Conservation (phyloP, 2,888 invertebrate species). For the Cyrtodaria siliqua region DNA sequence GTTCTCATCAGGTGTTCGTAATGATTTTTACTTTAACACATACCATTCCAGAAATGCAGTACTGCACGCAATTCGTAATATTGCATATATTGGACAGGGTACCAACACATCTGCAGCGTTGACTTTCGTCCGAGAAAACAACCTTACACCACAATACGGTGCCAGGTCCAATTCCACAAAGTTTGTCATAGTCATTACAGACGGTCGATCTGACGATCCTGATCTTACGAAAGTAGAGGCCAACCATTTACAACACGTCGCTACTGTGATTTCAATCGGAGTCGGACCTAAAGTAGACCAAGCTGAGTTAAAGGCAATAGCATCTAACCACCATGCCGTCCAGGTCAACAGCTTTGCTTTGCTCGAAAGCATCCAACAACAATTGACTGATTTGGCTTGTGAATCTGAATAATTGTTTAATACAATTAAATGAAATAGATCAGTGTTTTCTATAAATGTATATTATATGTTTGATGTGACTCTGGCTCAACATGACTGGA, state of each 20-base stretch:
- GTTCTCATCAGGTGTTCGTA: slow-evolving; percentile 53
- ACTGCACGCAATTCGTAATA: slow-evolving; percentile 63
- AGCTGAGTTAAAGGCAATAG: slow-evolving; percentile 53
- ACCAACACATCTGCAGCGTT: slow-evolving; percentile 69
- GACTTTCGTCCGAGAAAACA: slow-evolving; percentile 52
- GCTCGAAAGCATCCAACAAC: slow-evolving; percentile 52
- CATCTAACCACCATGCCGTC: slow-evolving; percentile 43
- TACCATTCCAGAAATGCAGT: slow-evolving; percentile 50
- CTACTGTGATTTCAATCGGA: slow-evolving; percentile 62
- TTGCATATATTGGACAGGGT: slow-evolving; percentile 60
- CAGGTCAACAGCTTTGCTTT: slow-evolving; percentile 61
- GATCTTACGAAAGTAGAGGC: slow-evolving; percentile 56
- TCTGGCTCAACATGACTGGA: too few relatives aligned
- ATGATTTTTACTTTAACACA: slow-evolving; percentile 65
- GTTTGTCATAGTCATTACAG: slow-evolving; percentile 74
- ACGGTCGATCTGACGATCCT: slow-evolving; percentile 64
- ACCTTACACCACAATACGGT: slow-evolving; percentile 39
- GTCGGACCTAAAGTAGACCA: slow-evolving; percentile 61
- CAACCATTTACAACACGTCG: slow-evolving; percentile 33
- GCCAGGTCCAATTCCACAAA: slow-evolving; percentile 55
- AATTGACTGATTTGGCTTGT: slow-evolving; percentile 63
- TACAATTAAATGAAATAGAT: too few relatives aligned
- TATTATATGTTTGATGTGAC: too few relatives aligned
- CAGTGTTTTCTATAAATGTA: too few relatives aligned
- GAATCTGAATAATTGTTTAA: slow-evolving; percentile 4